These are phyloP conservation scores for Pinna nobilis DNA, from an alignment of 1,140 invertebrate species.

Conservation along the genomic window DNA sequence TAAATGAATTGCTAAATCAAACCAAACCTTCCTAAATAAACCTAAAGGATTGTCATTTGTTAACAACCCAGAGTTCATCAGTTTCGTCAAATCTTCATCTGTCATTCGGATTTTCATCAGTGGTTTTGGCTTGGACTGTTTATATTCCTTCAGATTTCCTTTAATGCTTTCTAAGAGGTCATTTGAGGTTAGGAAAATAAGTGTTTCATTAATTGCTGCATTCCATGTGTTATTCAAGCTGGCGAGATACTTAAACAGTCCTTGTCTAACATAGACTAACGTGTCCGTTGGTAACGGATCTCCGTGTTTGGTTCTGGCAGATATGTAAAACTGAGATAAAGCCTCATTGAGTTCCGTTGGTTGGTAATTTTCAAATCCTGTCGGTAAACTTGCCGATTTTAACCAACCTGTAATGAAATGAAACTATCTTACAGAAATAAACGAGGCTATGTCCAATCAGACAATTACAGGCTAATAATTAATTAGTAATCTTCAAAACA, in stretches of 20 bases:
- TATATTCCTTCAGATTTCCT: slow-evolving; percentile 14
- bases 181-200: slow-evolving; percentile 31
- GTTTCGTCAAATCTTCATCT: slow-evolving; percentile 12
- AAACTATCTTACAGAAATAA: no score
- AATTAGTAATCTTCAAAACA: no score
- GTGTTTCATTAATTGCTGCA: neutral
- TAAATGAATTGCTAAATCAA: slow-evolving; percentile 38
- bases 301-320: slow-evolving; percentile 16
- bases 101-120: slow-evolving; percentile 39
- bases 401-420: slow-evolving; percentile 33
- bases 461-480: no score
- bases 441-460: no score
- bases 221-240: slow-evolving; percentile 23
- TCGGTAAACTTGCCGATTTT: slow-evolving; percentile 18
- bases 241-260: slow-evolving; percentile 21
- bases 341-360: slow-evolving; percentile 33
- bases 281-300: slow-evolving; percentile 15
- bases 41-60: slow-evolving; percentile 33
- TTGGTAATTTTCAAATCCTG: slow-evolving; percentile 35
- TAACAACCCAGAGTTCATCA: slow-evolving; percentile 37
- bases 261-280: slow-evolving; percentile 26
- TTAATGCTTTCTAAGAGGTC: slow-evolving; percentile 20
- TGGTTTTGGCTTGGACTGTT: slow-evolving; percentile 19
- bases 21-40: slow-evolving; percentile 44
- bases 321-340: slow-evolving; percentile 35